Base-by-base conservation (phyloP, 1,140 invertebrate genomes). In the Drosophila pachea region DNA sequence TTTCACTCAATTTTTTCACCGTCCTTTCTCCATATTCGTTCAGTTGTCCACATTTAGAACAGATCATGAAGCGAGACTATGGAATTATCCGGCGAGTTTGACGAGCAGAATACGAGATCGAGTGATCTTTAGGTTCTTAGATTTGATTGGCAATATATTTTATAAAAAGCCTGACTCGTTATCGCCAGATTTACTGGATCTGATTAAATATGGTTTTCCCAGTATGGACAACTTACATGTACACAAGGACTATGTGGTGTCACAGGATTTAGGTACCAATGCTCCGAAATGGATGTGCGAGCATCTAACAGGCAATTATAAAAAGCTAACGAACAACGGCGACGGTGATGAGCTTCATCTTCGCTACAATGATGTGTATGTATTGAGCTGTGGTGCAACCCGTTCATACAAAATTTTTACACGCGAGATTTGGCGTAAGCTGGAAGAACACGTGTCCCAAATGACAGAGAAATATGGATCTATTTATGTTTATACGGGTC, bases 201-300 rank as follows among this genome's bases (percentile, higher is more conserved):
- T 86, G 11, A 40, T 81, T 4, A 86, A 86, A 29, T 86, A 75
- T 22, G 81, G 81, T 2, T 22, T 86, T 5, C 81, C 81, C 2
- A 74, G 81, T 14, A 55, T 60, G 2, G 81, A 77, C 12, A 70
- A 86, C 42, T 32, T 86, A 11, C 50, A 66, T 16, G 58, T 81
- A 5, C 82, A 86, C 62, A 74, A 75, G 56, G 82, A 86, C 36
- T 86, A 86, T 6, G 67, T 86, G 31, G 71, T 86, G 0, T 77
- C 82, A 5, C 77, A 77, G 11, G 74, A 86, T n/a, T n/a, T 66
- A 5, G 5, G 38, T 40, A 74, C 58, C 0, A 81, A 77, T 22
- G n/a, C 56, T 0, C 67, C 76, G 0, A 54, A 38, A 29, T 86
- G 81, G 81, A 72, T 86, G 3, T 86, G 81, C 29, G 82, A 86